Conservation (phyloP, 2,888 invertebrate genomes). For the Schizotus pectinicornis region DNA sequence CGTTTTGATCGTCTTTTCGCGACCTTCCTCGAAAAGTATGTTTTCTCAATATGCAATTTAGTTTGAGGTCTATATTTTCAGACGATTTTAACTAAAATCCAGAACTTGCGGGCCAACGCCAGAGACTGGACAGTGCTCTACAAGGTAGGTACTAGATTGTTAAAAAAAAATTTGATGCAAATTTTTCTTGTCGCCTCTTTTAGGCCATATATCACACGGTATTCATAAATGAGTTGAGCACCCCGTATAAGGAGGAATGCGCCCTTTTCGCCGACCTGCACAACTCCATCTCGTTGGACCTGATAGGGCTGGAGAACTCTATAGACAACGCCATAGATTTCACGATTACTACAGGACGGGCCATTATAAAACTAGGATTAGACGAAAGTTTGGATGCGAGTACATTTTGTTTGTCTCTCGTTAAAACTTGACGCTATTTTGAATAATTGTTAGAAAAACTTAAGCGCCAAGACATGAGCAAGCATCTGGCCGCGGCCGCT, state of each 20-base stretch:
- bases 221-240: conserved; percentile 70
- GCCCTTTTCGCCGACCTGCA: conserved; percentile 63
- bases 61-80: conserved; percentile 53
- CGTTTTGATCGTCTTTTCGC: too few relatives aligned
- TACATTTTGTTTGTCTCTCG: conserved; percentile 50
- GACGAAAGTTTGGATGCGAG: conserved; percentile 78
- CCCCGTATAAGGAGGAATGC: conserved; percentile 59
- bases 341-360: conserved; percentile 67
- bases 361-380: conserved; percentile 77
- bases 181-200: conserved; percentile 40
- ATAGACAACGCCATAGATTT: conserved; percentile 78
- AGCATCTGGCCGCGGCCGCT: conserved; percentile 75
- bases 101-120: conserved; percentile 66
- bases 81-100: conserved; percentile 70
- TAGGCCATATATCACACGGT: conserved; percentile 75
- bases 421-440: conserved; percentile 8
- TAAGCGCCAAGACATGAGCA: conserved; percentile 71
- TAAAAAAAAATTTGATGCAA: conserved; percentile 7
- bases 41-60: too few relatives aligned
- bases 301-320: conserved; percentile 68
- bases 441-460: conserved; percentile 66
- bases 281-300: conserved; percentile 60
- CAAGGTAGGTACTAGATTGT: conserved; percentile 61
- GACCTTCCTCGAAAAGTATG: too few relatives aligned
- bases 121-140: conserved; percentile 75